Evolutionary conservation across 1,140 invertebrate genomes (phyloP).

Genomic region (Coenobita brevimanus): DNA sequence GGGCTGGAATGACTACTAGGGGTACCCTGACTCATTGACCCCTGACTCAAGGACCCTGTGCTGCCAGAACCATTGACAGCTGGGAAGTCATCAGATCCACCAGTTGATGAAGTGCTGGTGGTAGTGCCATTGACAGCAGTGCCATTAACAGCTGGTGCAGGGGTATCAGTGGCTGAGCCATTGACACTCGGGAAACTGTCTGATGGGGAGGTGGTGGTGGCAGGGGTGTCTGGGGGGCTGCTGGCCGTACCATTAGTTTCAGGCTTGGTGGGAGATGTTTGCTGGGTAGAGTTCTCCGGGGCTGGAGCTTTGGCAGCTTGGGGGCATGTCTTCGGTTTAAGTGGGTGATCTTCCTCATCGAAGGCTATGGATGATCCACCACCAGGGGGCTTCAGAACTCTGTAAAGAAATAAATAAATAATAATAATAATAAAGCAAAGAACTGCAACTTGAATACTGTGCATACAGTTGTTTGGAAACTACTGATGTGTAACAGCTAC

Average conservation of each 20-base stretch:
- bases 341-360: slow-evolving; percentile 24
- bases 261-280: background rate
- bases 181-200: slow-evolving; percentile 12
- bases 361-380: slow-evolving; percentile 54
- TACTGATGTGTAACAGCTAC: too few relatives aligned
- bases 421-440: too few relatives aligned
- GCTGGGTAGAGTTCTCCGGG: background rate
- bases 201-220: too few relatives aligned
- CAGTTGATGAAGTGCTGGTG: background rate
- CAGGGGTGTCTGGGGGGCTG: background rate
- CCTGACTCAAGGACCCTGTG: too few relatives aligned
- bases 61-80: background rate
- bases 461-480: too few relatives aligned
- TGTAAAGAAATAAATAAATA: background rate
- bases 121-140: slow-evolving; percentile 23
- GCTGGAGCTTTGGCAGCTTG: background rate
- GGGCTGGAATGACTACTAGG: slow-evolving; percentile 20
- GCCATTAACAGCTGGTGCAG: background rate
- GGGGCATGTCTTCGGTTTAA: background rate
- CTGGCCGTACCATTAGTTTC: slow-evolving; percentile 51
- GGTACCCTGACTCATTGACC: background rate
- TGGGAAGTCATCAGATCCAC: background rate
- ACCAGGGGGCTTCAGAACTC: slow-evolving; percentile 58
- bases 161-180: slow-evolving; percentile 17
- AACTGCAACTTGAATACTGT: too few relatives aligned